Evolutionary conservation across 2,888 invertebrate genomes (phyloP), one percentile per base, ranked within the genome.

Genomic region (Rhingia rostrata): DNA sequence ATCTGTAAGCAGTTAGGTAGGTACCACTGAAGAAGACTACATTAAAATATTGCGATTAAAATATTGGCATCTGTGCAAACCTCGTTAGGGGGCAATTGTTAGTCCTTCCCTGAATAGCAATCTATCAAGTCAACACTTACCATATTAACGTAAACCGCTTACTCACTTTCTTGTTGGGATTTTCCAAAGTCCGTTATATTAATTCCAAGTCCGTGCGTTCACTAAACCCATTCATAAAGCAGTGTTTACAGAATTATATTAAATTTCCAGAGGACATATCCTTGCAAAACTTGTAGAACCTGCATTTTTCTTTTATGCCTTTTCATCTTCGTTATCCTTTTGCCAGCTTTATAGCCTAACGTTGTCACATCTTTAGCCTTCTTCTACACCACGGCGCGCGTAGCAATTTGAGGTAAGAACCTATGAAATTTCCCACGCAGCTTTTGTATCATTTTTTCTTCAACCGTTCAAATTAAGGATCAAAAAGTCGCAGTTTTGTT

Each of bases 391-490:
- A 69, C 56, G 37, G 32, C 6, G 2, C 4, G 35, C 12, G 6
- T 22, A 41, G 33, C 33, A n/a, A 10, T 35, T 53, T 30, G 32
- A 33, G 41, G 39, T 58, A 72, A 66, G 72, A 82, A 64, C 63
- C 69, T 69, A 69, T 69, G 49, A 63, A 66, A 72, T 54, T 67
- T 73, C 72, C 61, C 61, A 60, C 66, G 67, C 51, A 56, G 58
- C 32, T 51, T 60, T 58, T 35, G 66, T 37, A 39, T 12, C 37
- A 5, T 10, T 63, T 9, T 39, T 45, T 60, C 60, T 45, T 56
- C 43, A 64, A 22, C 53, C 58, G 74, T 84, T 79, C 63, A 61
- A 84, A 79, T 84, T 61, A 70, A 75, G 84, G 74, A 80, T 75
- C 70, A 75, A 84, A 72, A 61, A 83, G 51, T 56, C 39, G n/a